phyloP scores from a whole-genome alignment of 2,113 vertebrate species.

The Crypturellus undulatus region DNA sequence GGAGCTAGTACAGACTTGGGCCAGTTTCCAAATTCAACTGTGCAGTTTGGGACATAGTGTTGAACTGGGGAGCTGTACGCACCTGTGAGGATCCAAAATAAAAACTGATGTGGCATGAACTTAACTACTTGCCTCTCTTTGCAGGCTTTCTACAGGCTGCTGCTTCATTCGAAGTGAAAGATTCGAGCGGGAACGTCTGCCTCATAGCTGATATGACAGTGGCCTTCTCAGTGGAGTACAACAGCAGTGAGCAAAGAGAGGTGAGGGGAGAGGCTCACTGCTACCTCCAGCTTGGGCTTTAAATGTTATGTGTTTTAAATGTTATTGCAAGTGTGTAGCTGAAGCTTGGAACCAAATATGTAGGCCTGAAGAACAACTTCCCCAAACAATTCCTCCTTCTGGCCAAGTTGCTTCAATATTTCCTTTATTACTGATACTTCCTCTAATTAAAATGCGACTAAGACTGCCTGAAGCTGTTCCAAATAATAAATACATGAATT shows the following conservation, averaged over 20 bases:
- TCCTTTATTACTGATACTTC: background rate
- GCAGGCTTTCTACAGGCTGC: conserved; percentile 73
- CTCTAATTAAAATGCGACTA: background rate
- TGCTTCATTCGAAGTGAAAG: conserved; percentile 84
- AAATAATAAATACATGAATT: background rate
- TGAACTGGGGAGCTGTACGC: background rate
- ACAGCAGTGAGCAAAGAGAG: background rate
- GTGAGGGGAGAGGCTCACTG: conserved; percentile 35
- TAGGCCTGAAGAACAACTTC: background rate
- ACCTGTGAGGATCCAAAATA: background rate
- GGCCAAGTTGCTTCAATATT: background rate
- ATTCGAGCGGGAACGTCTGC: conserved; percentile 80
- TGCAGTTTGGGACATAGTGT: background rate
- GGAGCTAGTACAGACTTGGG: background rate
- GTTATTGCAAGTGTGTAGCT: accelerated
- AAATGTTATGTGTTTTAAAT: background rate
- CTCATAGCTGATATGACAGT: conserved; percentile 87
- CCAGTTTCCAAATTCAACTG: background rate
- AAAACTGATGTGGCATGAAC: background rate
- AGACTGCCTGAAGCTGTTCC: background rate
- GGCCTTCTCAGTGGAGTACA: conserved; percentile 81
- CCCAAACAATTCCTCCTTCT: background rate
- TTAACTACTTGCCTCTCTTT: background rate
- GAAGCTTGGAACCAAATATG: background rate
- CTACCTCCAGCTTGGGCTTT: background rate